phyloP scores from a whole-genome alignment of 2,888 invertebrate species.

The Drosophila cyrtoloma region DNA sequence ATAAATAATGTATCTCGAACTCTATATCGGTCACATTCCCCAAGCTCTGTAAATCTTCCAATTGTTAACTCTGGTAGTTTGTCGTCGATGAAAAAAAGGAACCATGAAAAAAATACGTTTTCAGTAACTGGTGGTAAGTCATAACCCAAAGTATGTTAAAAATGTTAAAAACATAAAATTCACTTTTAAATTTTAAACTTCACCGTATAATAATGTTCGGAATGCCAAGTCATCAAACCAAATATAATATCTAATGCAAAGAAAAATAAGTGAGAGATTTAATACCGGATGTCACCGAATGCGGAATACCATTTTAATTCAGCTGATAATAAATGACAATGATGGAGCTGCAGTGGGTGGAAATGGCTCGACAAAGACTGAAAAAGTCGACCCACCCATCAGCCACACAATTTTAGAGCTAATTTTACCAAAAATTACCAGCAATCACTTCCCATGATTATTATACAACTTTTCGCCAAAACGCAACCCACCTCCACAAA shows the following conservation, averaged over 20 bases:
- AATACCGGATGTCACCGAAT: not conserved
- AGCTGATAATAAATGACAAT: no score
- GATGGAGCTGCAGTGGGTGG: no score
- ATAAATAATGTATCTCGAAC: slow-evolving; percentile 66
- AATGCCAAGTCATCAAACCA: not conserved
- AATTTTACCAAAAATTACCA: no score
- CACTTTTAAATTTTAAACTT: not conserved
- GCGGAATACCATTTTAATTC: not conserved
- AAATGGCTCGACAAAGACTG: no score
- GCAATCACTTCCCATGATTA: no score
- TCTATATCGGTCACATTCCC: slow-evolving; percentile 58
- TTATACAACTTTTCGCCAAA: no score
- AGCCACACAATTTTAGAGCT: no score
- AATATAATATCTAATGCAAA: not conserved
- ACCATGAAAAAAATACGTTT: slow-evolving; percentile 68
- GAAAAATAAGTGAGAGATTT: not conserved
- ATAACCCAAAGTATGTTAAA: no score
- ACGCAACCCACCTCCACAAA: no score
- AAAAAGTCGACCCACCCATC: no score
- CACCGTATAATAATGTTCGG: not conserved
- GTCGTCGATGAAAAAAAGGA: slow-evolving; percentile 62
- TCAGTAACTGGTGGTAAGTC: slow-evolving; percentile 70
- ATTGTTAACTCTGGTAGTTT: slow-evolving; percentile 53
- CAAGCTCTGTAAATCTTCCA: slow-evolving; percentile 50
- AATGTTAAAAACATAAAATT: not conserved